Percentiles rank a stretch among this genome's conserved stretches.
Evolutionary conservation across 1,140 invertebrate species (phyloP).

Genomic region (Drosophila oshimai): DNA sequence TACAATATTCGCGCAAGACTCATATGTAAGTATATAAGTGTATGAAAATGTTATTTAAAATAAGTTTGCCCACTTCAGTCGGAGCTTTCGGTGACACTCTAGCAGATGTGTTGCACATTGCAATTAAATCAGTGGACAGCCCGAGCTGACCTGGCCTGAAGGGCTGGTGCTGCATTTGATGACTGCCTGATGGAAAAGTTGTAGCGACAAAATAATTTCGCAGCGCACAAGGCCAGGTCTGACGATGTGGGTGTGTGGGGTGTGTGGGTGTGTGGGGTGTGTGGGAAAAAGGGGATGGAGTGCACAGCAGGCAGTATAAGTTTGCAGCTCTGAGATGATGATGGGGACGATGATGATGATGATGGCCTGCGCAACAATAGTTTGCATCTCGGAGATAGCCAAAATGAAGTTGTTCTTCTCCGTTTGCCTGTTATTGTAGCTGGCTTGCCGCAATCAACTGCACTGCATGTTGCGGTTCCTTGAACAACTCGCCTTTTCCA

Average conservation of each 20-base stretch:
- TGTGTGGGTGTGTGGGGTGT: background rate
- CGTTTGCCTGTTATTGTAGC: conserved; percentile 35
- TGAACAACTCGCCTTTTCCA: conserved; percentile 27
- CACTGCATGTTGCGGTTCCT: conserved; percentile 76
- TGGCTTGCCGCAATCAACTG: conserved; percentile 76
- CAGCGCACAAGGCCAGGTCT: conserved; percentile 24
- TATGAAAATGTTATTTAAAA: conserved; percentile 7
- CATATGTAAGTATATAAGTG: too few relatives aligned
- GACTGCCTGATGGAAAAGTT: conserved; percentile 75
- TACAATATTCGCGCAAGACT: too few relatives aligned
- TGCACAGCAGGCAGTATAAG: conserved; percentile 51
- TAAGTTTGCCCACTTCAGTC: background rate
- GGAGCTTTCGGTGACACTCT: background rate
- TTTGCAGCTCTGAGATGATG: conserved; percentile 30
- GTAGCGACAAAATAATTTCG: conserved; percentile 55
- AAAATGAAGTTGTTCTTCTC: conserved; percentile 30
- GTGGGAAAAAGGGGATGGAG: background rate
- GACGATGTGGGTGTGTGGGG: background rate
- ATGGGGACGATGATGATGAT: conserved; percentile 46
- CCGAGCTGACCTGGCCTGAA: conserved; percentile 5
- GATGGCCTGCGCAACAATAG: conserved; percentile 75
- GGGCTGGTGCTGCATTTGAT: conserved; percentile 60
- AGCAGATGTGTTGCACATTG: conserved; percentile 62
- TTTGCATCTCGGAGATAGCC: conserved; percentile 70
- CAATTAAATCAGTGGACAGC: conserved; percentile 63